Percentiles rank a stretch among this genome's conserved stretches.
Conservation (phyloP, 2,888 invertebrate species). For the Leptinotarsa rubiginosa region DNA sequence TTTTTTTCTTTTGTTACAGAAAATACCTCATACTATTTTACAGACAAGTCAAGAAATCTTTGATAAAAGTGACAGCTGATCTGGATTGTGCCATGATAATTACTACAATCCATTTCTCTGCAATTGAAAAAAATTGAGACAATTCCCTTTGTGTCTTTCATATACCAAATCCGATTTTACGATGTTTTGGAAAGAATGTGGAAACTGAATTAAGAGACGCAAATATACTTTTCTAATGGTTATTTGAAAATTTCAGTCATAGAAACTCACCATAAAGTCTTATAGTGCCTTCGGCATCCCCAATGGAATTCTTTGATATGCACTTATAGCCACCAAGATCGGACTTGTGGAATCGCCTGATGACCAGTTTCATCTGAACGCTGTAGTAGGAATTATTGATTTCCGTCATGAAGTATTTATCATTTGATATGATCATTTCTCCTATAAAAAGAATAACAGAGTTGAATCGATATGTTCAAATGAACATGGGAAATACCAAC, state of each 20-base stretch:
- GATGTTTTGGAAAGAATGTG: background rate
- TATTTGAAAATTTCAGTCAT: background rate
- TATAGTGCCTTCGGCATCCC: constrained; percentile 90
- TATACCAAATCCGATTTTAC: background rate
- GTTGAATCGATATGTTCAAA: too few species aligned
- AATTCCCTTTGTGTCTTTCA: background rate
- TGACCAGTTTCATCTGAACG: constrained; percentile 84
- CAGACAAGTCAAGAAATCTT: too few species aligned
- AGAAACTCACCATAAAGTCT: constrained; percentile 82
- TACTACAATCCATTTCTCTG: background rate
- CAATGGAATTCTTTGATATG: constrained; percentile 92
- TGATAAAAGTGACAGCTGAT: too few species aligned
- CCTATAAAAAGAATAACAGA: constrained; percentile 69
- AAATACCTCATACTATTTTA: too few species aligned
- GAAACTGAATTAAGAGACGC: background rate
- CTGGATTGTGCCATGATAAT: background rate
- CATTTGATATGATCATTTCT: constrained; percentile 91
- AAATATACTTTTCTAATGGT: too few species aligned
- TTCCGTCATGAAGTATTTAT: constrained; percentile 87
- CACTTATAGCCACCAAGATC: constrained; percentile 91
- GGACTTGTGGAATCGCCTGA: constrained; percentile 78
- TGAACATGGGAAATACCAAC: too few species aligned
- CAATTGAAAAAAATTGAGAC: background rate
- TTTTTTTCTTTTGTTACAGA: too few species aligned
- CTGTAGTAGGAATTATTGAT: constrained; percentile 85